Percentiles rank a stretch among this genome's conserved stretches.
Evolutionary conservation across 1,140 invertebrate species (phyloP).

Genomic region (Scylla paramamosain): DNA sequence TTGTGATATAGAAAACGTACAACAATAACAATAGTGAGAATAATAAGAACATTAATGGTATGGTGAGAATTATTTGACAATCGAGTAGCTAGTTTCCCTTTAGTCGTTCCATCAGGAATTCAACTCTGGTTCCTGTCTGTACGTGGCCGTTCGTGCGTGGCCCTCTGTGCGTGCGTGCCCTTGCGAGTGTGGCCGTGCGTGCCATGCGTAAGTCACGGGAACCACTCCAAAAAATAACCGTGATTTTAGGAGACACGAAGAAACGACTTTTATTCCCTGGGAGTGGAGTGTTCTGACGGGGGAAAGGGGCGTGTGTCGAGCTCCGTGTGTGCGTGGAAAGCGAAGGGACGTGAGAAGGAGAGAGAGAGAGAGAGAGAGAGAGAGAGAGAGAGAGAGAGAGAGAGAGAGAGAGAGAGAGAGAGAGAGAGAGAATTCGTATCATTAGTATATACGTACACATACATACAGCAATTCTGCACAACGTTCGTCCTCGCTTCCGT

Average conservation of each 20-base stretch:
- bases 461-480: no score
- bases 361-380: constrained; percentile 20
- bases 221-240: background rate
- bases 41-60: constrained; percentile 8
- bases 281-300: no score
- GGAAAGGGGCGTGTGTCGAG: no score
- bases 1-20: background rate
- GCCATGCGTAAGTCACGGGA: background rate
- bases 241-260: background rate
- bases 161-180: background rate
- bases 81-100: no score
- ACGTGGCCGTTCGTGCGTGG: no score
- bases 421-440: background rate
- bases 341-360: background rate
- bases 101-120: no score
- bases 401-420: background rate
- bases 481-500: background rate
- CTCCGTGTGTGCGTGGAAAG: no score
- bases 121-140: no score
- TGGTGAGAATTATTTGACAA: background rate
- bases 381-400: constrained; percentile 1
- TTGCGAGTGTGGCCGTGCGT: background rate
- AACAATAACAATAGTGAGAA: constrained; percentile 6
- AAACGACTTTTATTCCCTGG: no score
- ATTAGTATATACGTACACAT: no score